phyloP scores from a whole-genome alignment of 2,888 invertebrate species.

The Oxycera nigricornis region DNA sequence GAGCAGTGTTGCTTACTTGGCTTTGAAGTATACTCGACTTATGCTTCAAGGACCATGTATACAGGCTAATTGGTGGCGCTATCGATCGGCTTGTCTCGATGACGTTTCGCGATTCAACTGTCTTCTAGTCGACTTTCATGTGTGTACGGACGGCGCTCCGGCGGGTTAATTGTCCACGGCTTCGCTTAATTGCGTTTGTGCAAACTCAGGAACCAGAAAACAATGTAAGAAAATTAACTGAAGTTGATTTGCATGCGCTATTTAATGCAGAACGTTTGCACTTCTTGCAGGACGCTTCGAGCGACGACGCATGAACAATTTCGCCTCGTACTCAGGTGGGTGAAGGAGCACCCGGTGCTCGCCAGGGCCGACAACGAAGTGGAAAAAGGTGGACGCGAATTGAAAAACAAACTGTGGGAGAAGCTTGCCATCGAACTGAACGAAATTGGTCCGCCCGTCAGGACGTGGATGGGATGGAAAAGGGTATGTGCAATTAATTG shows the following conservation, averaged over 20 bases:
- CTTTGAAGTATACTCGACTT: too few species aligned
- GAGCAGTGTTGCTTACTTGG: too few species aligned
- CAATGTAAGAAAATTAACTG: slow-evolving; percentile 3
- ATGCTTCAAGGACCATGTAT: too few species aligned
- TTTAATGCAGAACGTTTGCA: neutral
- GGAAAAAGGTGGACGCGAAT: slow-evolving; percentile 14
- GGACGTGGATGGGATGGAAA: slow-evolving; percentile 20
- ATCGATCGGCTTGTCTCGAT: slow-evolving; percentile 8
- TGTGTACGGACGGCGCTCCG: neutral
- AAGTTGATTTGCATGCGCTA: neutral
- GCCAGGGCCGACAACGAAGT: slow-evolving; percentile 23
- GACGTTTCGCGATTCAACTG: slow-evolving; percentile 19
- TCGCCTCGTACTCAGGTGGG: slow-evolving; percentile 14
- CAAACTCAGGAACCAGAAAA: neutral
- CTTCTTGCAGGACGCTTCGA: slow-evolving; percentile 12
- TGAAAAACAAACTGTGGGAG: slow-evolving; percentile 29
- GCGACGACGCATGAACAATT: slow-evolving; percentile 37
- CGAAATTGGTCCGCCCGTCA: slow-evolving; percentile 23
- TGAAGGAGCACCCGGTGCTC: slow-evolving; percentile 29
- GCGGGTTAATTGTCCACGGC: neutral
- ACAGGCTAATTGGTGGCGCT: too few species aligned
- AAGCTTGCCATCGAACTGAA: slow-evolving; percentile 22
- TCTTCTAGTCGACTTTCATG: neutral
- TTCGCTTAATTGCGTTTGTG: neutral
- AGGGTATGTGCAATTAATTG: slow-evolving; percentile 27